phyloP scores from a whole-genome alignment of 92 coral and sea anemone species.

The Epizoanthus illoricatus region DNA sequence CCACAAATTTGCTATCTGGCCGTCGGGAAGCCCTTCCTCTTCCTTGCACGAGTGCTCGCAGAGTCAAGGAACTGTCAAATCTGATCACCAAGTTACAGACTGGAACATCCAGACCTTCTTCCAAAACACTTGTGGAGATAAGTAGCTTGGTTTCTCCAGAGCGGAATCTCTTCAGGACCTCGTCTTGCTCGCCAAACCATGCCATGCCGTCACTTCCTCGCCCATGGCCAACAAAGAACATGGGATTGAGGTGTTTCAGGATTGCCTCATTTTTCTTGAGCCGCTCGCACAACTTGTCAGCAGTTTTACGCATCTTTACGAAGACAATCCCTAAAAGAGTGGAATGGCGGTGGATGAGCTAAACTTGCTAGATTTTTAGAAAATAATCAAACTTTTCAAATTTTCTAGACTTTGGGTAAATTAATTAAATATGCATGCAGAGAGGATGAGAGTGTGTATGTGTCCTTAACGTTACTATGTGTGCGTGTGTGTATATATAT shows the following conservation, averaged over 20 bases:
- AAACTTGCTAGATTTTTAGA: not conserved
- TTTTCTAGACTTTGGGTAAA: not conserved
- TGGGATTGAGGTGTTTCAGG: constrained; percentile 65
- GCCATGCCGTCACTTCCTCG: constrained; percentile 91
- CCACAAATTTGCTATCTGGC: constrained; percentile 76
- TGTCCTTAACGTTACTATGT: too few relatives aligned
- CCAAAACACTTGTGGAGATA: constrained; percentile 85
- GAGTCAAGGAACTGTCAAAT: constrained; percentile 77
- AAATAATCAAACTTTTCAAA: not conserved
- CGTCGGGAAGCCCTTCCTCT: constrained; percentile 96
- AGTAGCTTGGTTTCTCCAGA: constrained; percentile 86
- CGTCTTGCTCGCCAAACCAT: constrained; percentile 93
- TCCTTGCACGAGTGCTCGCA: constrained; percentile 89
- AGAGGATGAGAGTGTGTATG: too few relatives aligned
- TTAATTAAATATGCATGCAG: too few relatives aligned
- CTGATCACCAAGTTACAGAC: constrained; percentile 92
- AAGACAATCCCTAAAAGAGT: constrained; percentile 72
- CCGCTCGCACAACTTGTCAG: constrained; percentile 76
- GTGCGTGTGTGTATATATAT: too few relatives aligned
- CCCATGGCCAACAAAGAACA: constrained; percentile 91
- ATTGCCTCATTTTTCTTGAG: constrained; percentile 54
- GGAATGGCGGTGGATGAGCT: constrained; percentile 14
- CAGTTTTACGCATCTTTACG: constrained; percentile 92
- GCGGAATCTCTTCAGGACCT: constrained; percentile 77
- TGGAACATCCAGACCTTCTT: constrained; percentile 98